Conservation (phyloP, 2,797 vertebrate genomes). For the Anas bernieri region DNA sequence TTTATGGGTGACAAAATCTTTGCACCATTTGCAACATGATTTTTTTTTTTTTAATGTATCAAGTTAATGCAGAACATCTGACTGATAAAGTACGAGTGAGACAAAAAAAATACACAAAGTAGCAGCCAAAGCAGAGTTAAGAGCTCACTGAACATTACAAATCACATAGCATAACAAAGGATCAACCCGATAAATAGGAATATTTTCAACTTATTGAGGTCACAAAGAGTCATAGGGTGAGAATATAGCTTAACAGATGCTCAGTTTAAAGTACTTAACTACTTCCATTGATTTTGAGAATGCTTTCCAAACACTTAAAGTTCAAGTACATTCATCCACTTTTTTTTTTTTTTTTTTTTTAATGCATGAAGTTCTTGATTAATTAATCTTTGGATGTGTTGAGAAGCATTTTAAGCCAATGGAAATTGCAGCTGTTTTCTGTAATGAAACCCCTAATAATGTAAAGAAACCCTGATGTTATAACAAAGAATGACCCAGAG, state of each 20-base stretch:
- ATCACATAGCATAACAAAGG: not conserved
- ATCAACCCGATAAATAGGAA: not conserved
- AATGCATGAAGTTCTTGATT: not conserved
- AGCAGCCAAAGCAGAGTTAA: not conserved
- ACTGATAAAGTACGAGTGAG: not conserved
- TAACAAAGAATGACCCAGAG: not conserved
- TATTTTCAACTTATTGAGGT: not conserved
- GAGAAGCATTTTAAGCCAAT: not conserved
- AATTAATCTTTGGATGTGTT: not conserved
- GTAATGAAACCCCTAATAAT: rapidly evolving
- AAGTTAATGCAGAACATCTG: not conserved
- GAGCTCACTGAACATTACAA: not conserved
- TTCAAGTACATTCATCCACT: not conserved
- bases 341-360: no score
- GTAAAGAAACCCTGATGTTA: not conserved
- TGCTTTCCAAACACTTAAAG: not conserved
- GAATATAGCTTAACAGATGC: not conserved
- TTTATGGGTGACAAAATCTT: not conserved
- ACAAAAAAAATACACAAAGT: not conserved
- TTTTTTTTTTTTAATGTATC: not conserved
- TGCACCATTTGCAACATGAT: not conserved
- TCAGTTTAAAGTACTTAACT: not conserved
- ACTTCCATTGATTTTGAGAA: not conserved
- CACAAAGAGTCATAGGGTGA: not conserved
- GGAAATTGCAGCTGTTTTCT: not conserved